A percentile compares a stretch with the other conserved stretches of the same genome.
Evolutionary conservation across 1,140 invertebrate genomes (phyloP).

Genomic region (Rhopalosiphum maidis): DNA sequence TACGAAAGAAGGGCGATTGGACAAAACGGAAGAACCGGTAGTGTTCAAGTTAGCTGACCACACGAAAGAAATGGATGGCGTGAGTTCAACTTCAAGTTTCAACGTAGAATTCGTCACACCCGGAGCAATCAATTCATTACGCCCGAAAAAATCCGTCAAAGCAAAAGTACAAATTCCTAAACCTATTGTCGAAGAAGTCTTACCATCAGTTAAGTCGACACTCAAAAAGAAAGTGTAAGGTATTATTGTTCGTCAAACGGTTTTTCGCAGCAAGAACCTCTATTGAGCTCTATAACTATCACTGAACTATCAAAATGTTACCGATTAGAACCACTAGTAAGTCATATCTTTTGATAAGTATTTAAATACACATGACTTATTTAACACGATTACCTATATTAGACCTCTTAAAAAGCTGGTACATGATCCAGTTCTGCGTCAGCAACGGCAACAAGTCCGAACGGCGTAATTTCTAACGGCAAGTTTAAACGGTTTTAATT

Average conservation of each 20-base stretch:
- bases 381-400: not conserved
- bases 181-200: not conserved
- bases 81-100: not conserved
- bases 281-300: not conserved
- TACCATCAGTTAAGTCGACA: not conserved
- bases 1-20: not conserved
- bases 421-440: not conserved
- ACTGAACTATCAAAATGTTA: not conserved
- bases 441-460: not conserved
- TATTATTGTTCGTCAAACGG: not conserved
- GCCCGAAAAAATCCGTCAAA: not conserved
- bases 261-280: no score
- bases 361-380: not conserved
- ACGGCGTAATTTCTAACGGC: not conserved
- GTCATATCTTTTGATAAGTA: not conserved
- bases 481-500: not conserved
- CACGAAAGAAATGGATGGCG: not conserved
- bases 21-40: not conserved
- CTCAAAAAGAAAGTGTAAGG: not conserved
- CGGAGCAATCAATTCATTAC: not conserved
- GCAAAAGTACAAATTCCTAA: not conserved
- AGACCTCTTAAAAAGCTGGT: not conserved
- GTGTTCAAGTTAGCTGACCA: not conserved
- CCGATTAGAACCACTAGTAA: not conserved
- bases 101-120: not conserved